Base-by-base conservation (phyloP, 1,140 invertebrate species). In the Leptopilina boulardi region DNA sequence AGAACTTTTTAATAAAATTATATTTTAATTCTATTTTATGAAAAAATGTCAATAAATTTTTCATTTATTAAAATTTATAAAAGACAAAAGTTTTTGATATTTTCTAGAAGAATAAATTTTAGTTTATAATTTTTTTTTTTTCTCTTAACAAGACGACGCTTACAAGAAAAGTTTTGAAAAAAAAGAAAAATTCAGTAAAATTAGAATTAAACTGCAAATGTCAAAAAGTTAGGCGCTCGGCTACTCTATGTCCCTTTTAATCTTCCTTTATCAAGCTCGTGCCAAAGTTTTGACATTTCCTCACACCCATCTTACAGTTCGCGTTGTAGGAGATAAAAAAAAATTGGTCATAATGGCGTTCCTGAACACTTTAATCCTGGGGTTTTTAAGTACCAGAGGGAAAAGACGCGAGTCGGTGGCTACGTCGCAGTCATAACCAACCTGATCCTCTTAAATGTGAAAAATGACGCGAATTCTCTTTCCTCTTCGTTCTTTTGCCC, bases 251-350 rank as follows among this genome's bases (percentile, higher is more conserved):
- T 34, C 15, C 59, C 26, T 66, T 26, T 66, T 66, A n/a, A 66
- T 66, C 59, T 66, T 66, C 59, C 23, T 66, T 66, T 66, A 66
- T 66, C 59, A 66, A 66, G 59, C 59, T 66, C 59, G 59, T n/a
- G 59, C 26, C 26, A 66, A 66, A 66, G 59, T 66, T 66, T 66
- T 66, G 59, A 66, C 59, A 66, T 30, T 66, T n/a, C 59, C 59
- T 23, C 59, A 66, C 59, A 66, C 59, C 59, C 10, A 11, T 44
- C 5, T n/a, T n/a, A n/a, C 21, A 26, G 26, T 30, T 15, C 59
- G 26, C 59, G 26, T 66, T 23, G 23, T 66, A 13, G 23, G 0
- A 34, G 59, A 66, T 66, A 66, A 66, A 34, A 56, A n/a, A 66
- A 66, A 66, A 66, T 34, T 66, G 59, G 59, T 66, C 59, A 1